Evolutionary conservation across 2,797 vertebrate species (phyloP), one percentile per base, ranked within the genome.

Genomic region (Ambastaia sidthimunki): DNA sequence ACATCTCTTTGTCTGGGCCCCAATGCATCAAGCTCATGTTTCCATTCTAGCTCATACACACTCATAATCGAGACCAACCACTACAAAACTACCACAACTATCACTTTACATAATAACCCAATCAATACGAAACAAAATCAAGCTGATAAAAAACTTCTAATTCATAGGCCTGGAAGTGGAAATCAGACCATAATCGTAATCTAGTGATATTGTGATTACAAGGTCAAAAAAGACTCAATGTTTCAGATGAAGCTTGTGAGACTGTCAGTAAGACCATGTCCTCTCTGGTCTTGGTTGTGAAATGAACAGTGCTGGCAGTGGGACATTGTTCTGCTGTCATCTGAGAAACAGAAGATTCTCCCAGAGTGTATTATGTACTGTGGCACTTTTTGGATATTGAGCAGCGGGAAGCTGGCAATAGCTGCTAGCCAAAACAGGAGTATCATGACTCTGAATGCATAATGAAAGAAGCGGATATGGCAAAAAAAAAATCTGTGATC

Each of bases 401-500:
- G 93, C 94, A 93, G 94, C 94, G 88, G 92, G 94, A 94, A 93
- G 92, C 91, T 91, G 91, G 95, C 94, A 91, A 87, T 89, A 65
- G 80, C 89, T 88, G 88, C 86, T 91, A 93, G 92, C 92, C 93
- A 93, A 94, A 94, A 92, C 90, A 93, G 94, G 94, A 94, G 95
- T 93, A 94, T 94, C 94, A 84, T 95, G 90, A 92, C 96, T 98
- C 96, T 97, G 96, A 96, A 98, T 98, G 96, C 89, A 95, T 97
- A 96, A 98, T 96, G 91, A 91, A 94, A 94, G 87, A 95, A 96
- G 95, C 93, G 93, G 93, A 95, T 94, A 96, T 93, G 95, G 95
- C 95, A 95, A 65, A 12, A 48, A 47, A 80, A 85, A 97, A 97
- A 96, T 96, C 96, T 97, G 95, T 96, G 95, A 96, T 95, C 94